Evolutionary conservation across 2,113 vertebrate species (phyloP), one percentile per base, ranked within the genome.

Genomic region (Callopanchax toddi): DNA sequence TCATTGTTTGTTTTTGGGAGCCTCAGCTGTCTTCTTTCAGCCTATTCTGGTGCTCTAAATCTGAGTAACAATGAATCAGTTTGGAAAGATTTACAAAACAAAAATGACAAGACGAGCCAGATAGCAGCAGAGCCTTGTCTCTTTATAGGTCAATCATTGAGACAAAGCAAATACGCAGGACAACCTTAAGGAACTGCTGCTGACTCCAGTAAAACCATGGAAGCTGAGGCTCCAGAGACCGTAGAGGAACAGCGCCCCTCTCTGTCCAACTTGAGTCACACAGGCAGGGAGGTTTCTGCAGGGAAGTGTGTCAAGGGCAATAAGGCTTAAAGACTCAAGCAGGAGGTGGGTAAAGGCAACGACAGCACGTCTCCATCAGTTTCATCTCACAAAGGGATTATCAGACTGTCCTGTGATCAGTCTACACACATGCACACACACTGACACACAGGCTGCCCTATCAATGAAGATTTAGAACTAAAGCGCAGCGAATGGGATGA

Each of bases 181-280:
- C 7, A 20, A 60, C 48, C 61, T 68, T 53, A 36, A 67, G 62
- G 82, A 74, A 70, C 68, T 68, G 59, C 15, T 25, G 37, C 25
- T 42, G 61, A 78, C 67, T 67, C 45, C 74, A 54, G 16, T 20
- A 39, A 9, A 39, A 37, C 11, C 8, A 3, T 3, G 12, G 20
- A 4, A 13, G 21, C 21, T 32, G 37, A 13, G 21, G 21, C n/a
- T 13, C 10, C 4, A 11, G 8, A 17, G n/a, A 79, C 71, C 50
- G 62, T 78, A 71, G 67, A 29, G 66, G 56, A 88, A 83, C 76
- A 85, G 63, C 52, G 81, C 88, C 86, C 71, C 81, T 12, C 48
- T 37, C 81, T 80, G 88, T 80, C 76, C 57, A 43, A 39, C 39
- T 0, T 3, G 58, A 20, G 73, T 26, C 77, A 32, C 25, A 72